Base-by-base conservation (phyloP, 2,888 invertebrate genomes). In the Drosophila conformis region DNA sequence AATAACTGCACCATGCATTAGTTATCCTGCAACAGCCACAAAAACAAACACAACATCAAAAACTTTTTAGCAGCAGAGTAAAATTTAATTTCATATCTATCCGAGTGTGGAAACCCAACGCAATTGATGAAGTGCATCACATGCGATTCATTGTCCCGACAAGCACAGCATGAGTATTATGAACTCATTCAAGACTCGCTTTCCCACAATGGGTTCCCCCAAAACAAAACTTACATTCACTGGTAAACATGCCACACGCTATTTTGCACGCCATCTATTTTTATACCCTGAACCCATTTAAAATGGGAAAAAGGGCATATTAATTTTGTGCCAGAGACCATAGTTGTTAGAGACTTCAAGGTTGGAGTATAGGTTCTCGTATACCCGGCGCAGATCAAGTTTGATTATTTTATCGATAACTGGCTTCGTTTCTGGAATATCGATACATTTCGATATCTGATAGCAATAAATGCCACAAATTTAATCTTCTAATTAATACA, bases 231-330 rank as follows among this genome's bases (percentile, higher is more conserved):
- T 63, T 51, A 57, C 38, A 80, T 63, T 69, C 51, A 60, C 53
- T 58, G 66, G 33, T 51, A 67, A 54, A 57, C 65, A 58, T 60
- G 52, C 68, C 54, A 42, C 71, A 76, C 57, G 65, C 65, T 63
- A 65, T 66, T 76, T 76, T 49, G 71, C 80, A 76, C 71, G 62
- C 56, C 68, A 78, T 80, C 65, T 57, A 76, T 64, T 65, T 68
- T 63, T 33, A 10, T 33, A 33, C 33, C 11, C 33, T 33, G 11
- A 33, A 10, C 31, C 10, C 2, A 31, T 31, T 31, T 31, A 10
- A 31, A 10, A 31, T 31, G 31, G 10, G 10, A 3, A 31, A 4
- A 33, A 33, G 11, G 11, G 33, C 11, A 10, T 33, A 33, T 3
- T 33, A 10, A 0, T 33, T 33, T 33, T 33, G 10, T 3, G 31